Base-by-base conservation (phyloP, 2,113 vertebrate genomes). In the Corydoras sp. region DNA sequence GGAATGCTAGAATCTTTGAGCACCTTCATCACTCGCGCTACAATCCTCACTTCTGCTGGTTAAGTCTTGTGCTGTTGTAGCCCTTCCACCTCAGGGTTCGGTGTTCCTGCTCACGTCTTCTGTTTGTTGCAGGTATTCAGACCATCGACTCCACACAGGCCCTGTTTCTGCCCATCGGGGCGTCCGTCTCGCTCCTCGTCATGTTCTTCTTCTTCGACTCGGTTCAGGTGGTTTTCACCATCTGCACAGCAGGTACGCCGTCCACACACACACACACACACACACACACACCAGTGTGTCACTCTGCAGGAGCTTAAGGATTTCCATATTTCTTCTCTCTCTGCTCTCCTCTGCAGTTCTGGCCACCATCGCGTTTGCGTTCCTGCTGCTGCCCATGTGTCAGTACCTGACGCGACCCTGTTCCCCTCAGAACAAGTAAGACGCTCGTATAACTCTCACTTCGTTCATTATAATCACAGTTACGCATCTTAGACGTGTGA, bases 141-240 rank as follows among this genome's bases (percentile, higher is more conserved):
- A 99, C 97, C 74, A 99, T 99, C 81, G 97, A 99, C 73, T 99
- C 97, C 10, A 99, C 97, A 76, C 97, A 99, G 87, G 97, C 96
- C 0, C 84, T 99, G 71, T 99, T 99, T 84, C 92, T 99, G 79
- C 97, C 97, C 0, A 96, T 99, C 58, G 97, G 97, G 81, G 97
- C 97, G 0, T 99, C 97, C 0, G 96, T 99, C 69, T 99, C 97
- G 74, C 93, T 99, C 78, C 90, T 99, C 54, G 95, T 99, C 76
- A 99, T 99, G 97, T 99, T 99, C 91, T 99, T 99, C 92, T 99
- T 99, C 92, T 99, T 99, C 61, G 97, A 99, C 83, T 99, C 97
- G 0, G 97, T 99, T 87, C 97, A 99, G 84, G 97, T 99, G 83
- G 97, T 99, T 86, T 99, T 99, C 82, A 99, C 97, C 86, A 99